Evolutionary conservation across 2,888 invertebrate species (phyloP), one percentile per base, ranked within the genome.

Genomic region (Pammene fasciana): DNA sequence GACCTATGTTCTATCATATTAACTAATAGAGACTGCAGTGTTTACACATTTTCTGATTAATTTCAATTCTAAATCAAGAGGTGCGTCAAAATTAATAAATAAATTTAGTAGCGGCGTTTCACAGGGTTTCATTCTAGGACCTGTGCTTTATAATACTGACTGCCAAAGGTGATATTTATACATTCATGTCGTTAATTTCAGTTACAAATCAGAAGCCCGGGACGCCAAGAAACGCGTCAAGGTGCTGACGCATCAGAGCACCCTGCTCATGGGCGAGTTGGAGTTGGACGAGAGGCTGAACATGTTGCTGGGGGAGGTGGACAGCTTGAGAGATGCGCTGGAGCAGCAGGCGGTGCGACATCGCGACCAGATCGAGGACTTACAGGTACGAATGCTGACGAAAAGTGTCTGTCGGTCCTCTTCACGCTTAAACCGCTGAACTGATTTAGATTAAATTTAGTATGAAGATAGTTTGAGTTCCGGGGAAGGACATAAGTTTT

Each of bases 241-340:
- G 74, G 94, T 95, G 8, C 84, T 96, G 56, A 94, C 94, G 0
- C 95, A 96, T 79, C 95, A 95, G 85, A 95, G 95, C 76, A 92
- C 95, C 0, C 85, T 96, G 16, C 86, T 96, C 14, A 87, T 95
- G 87, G 94, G 94, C 0, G 94, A 95, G 52, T 86, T 94, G 59
- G 92, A 92, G 45, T 80, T 87, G 0, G 94, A 94, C 72, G 94
- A 94, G 74, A 84, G 94, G 7, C 89, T 94, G 43, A 83, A 94
- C 68, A 75, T 93, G 65, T 82, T 95, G 62, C 87, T 95, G 45
- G 86, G 86, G 60, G 95, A 96, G 79, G 93, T 96, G 55, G 95
- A 95, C 82, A 87, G 89, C 57, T 86, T 96, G 48, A 93, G 94
- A 72, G 91, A 93, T 26, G 88, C 93, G 0, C 81, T 95, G 9